Evolutionary conservation across 2,113 vertebrate genomes (phyloP), one percentile per base, ranked within the genome.

Genomic region (Lampris incognitus): DNA sequence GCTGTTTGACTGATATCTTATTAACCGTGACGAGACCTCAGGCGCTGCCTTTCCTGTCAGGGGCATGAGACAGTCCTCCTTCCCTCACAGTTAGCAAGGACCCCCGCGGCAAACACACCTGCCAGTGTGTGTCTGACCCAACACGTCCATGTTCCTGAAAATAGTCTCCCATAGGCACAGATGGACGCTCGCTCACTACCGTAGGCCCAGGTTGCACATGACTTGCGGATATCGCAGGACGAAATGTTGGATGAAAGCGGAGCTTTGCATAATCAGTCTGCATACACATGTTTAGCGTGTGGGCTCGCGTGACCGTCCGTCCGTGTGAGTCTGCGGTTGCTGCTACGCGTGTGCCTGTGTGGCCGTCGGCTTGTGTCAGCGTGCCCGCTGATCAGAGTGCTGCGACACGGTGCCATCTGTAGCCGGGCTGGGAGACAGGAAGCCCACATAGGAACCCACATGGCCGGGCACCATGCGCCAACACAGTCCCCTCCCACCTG

Each of bases 401-500:
- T 90, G 89, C 88, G 88, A 93, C 83, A 74, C 77, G 62, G 72
- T 75, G 85, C 93, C 94, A 94, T 94, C 94, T 94, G 93, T 86
- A 89, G 59, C 85, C 83, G 82, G 88, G 88, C 90, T 77, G 90
- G 92, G 91, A 93, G 88, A 92, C 94, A 94, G 94, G 93, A 95
- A 92, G 92, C 91, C 90, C 88, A 91, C 81, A 86, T 87, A 81
- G 80, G 87, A 88, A 72, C 88, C 85, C 92, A 94, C 93, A 94
- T 94, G 93, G 90, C 79, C 57, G 85, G 77, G 82, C 73, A 78
- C 71, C 79, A 44, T 1, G 49, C 57, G 86, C 89, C 89, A 92
- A 61, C 81, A 86, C 72, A 72, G 57, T 69, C 78, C 60, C 67
- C 61, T 57, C 72, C 69, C 72, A 74, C 65, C 62, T 74, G 67